Evolutionary conservation across 2,888 invertebrate genomes (phyloP).

Genomic region (Agrotis ipsilon): DNA sequence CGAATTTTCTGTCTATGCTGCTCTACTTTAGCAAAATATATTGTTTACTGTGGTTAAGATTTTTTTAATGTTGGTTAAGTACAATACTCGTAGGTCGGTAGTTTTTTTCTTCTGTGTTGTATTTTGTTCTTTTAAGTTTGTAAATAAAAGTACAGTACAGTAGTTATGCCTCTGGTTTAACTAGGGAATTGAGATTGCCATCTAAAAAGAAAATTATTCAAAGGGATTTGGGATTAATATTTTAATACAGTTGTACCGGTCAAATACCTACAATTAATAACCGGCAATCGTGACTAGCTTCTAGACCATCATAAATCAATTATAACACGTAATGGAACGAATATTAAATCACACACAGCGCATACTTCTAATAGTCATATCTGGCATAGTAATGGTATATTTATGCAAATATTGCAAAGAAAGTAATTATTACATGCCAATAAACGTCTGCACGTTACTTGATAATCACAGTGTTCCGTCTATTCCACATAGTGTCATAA

Average conservation of each 20-base stretch:
- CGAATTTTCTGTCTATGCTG: too few relatives aligned
- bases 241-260: neutral
- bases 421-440: constrained; percentile 43
- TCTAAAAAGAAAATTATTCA: neutral
- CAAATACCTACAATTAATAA: constrained; percentile 2
- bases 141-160: too few relatives aligned
- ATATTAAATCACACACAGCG: constrained; percentile 8
- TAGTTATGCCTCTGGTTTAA: too few relatives aligned
- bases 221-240: too few relatives aligned
- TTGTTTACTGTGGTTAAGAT: too few relatives aligned
- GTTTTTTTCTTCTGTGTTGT: too few relatives aligned
- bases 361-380: constrained; percentile 21
- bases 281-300: constrained; percentile 1
- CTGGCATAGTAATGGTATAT: constrained; percentile 32
- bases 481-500: constrained; percentile 24
- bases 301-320: constrained; percentile 19
- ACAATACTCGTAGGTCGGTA: too few relatives aligned
- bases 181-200: neutral
- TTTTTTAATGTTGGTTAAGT: too few relatives aligned
- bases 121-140: too few relatives aligned
- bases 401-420: constrained; percentile 39
- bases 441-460: constrained; percentile 41
- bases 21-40: too few relatives aligned
- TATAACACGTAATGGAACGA: constrained; percentile 18
- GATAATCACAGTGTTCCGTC: constrained; percentile 21